phyloP scores from a whole-genome alignment of 2,888 invertebrate genomes.

The Chironomus riparius region DNA sequence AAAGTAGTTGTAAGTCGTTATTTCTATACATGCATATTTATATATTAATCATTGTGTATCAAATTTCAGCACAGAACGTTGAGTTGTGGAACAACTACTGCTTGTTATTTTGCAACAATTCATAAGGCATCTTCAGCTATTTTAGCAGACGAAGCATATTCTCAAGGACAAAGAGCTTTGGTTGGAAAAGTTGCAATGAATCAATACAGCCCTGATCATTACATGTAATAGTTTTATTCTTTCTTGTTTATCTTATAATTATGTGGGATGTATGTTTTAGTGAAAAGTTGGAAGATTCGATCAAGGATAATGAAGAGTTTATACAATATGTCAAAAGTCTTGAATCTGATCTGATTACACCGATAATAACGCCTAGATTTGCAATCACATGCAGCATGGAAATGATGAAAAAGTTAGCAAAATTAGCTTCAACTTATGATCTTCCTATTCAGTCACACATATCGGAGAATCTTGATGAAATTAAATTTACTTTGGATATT shows the following conservation, averaged over 20 bases:
- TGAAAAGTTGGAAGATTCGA: slow-evolving; percentile 55
- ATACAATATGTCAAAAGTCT: slow-evolving; percentile 41
- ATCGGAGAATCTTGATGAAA: slow-evolving; percentile 69
- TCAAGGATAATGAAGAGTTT: slow-evolving; percentile 54
- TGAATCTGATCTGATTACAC: slow-evolving; percentile 35
- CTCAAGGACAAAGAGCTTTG: slow-evolving; percentile 68
- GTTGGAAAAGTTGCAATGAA: slow-evolving; percentile 66
- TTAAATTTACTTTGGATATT: slow-evolving; percentile 51
- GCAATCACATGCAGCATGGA: slow-evolving; percentile 66
- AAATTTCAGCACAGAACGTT: slow-evolving; percentile 55
- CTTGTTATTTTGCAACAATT: slow-evolving; percentile 78
- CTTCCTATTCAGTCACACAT: slow-evolving; percentile 80
- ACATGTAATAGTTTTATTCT: slow-evolving; percentile 34
- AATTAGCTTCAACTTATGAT: slow-evolving; percentile 56
- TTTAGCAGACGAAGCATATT: slow-evolving; percentile 57
- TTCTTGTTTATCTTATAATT: background rate
- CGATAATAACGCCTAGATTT: slow-evolving; percentile 78
- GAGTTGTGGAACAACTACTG: slow-evolving; percentile 76
- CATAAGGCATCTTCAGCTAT: slow-evolving; percentile 59
- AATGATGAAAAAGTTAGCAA: slow-evolving; percentile 58
- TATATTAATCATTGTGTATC: background rate
- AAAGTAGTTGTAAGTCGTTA: slow-evolving; percentile 64
- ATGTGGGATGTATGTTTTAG: slow-evolving; percentile 33
- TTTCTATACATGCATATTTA: background rate
- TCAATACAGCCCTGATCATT: slow-evolving; percentile 38